Conservation (phyloP, 2,888 invertebrate genomes). For the Gryllus longicercus region DNA sequence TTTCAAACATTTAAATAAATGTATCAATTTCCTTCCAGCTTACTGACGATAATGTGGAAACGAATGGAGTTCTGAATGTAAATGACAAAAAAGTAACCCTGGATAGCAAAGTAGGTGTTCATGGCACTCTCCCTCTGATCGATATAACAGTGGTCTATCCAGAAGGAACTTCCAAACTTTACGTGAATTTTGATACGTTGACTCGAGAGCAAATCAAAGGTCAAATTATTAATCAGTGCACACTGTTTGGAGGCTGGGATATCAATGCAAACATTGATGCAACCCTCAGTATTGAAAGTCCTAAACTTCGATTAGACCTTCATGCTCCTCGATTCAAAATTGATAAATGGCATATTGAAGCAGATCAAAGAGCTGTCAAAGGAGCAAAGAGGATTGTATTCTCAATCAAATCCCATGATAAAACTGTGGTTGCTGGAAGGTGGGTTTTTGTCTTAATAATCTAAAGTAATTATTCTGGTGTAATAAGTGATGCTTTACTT, state of each 20-base stretch:
- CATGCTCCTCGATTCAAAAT: constrained; percentile 63
- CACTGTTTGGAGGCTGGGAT: background rate
- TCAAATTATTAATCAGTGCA: background rate
- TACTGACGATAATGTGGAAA: constrained; percentile 7
- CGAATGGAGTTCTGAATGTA: constrained; percentile 37
- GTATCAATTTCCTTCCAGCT: background rate
- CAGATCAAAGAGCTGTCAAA: constrained; percentile 58
- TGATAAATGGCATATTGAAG: constrained; percentile 62
- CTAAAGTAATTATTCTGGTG: background rate
- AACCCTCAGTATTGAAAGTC: background rate
- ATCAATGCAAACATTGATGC: background rate
- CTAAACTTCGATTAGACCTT: constrained; percentile 55
- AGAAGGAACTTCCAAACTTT: constrained; percentile 41
- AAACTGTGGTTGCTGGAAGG: constrained; percentile 68
- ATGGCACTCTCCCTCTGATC: constrained; percentile 41
- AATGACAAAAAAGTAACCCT: constrained; percentile 32
- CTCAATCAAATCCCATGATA: constrained; percentile 59
- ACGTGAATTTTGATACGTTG: constrained; percentile 21
- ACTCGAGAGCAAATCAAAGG: background rate
- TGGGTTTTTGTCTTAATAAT: constrained; percentile 43
- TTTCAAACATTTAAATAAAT: background rate
- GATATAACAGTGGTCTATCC: constrained; percentile 58
- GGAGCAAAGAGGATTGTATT: constrained; percentile 62
- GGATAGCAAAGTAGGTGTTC: constrained; percentile 33
- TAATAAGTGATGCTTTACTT: background rate